Conservation (phyloP, 2,797 vertebrate genomes). For the Sebastiscus tertius region DNA sequence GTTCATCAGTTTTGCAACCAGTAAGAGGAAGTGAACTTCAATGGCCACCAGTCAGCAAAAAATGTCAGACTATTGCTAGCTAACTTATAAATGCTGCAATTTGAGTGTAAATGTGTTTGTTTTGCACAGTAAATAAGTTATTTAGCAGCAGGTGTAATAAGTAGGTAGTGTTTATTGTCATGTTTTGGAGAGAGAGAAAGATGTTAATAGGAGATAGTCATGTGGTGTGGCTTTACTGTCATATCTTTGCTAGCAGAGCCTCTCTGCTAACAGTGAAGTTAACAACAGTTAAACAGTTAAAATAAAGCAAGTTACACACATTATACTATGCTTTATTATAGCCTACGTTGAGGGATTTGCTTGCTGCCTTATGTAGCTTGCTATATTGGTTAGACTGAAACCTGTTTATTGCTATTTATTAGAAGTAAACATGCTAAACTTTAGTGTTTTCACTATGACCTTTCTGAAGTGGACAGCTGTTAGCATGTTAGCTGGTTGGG, state of each 20-base stretch:
- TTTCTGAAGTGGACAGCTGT: constrained; percentile 32
- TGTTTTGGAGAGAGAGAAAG: not conserved
- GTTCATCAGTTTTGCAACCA: constrained; percentile 12
- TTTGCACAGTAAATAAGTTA: constrained; percentile 17
- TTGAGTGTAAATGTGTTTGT: not conserved
- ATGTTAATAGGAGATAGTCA: constrained; percentile 36
- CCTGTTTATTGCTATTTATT: constrained; percentile 14
- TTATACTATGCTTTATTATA: not conserved
- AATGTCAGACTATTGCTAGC: constrained; percentile 1
- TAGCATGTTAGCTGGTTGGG: constrained; percentile 22
- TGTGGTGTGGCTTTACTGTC: constrained; percentile 70
- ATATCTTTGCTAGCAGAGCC: constrained; percentile 28
- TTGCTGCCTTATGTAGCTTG: not conserved
- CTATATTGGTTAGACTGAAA: constrained; percentile 1
- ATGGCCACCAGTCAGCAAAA: not conserved
- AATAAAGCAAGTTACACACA: not conserved
- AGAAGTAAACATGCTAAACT: constrained; percentile 35
- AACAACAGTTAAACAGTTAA: too few relatives aligned
- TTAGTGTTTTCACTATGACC: constrained; percentile 32
- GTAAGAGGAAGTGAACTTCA: constrained; percentile 56
- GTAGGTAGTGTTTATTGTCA: not conserved
- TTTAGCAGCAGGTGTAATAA: not conserved
- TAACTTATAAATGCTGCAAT: not conserved
- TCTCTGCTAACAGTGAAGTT: constrained; percentile 3
- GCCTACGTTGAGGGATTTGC: not conserved